Conservation (phyloP, 2,797 vertebrate species). For the Poliocrania exsul region DNA sequence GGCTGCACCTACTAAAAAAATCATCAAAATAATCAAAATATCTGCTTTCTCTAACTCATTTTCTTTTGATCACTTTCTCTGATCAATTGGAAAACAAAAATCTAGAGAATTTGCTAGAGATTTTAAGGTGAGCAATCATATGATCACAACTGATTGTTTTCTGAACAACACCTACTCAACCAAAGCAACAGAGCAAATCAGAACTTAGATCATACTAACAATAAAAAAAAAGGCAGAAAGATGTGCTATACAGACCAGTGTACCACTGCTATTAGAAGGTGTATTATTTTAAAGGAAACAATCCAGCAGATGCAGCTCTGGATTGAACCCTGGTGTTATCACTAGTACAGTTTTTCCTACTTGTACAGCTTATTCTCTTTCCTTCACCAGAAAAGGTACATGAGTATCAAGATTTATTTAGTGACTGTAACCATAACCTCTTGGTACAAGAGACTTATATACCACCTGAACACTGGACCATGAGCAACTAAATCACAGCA, state of each 20-base stretch:
- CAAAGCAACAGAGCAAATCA: background rate
- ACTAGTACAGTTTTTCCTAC: background rate
- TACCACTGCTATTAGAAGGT: background rate
- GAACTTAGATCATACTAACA: background rate
- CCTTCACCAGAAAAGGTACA: background rate
- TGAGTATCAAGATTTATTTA: background rate
- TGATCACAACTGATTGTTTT: background rate
- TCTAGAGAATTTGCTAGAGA: background rate
- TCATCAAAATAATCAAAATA: background rate
- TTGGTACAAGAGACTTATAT: background rate
- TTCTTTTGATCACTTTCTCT: too few species aligned
- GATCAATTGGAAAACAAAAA: background rate
- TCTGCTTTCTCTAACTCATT: background rate
- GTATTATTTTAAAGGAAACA: background rate
- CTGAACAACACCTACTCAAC: background rate
- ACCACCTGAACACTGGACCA: rapidly evolving
- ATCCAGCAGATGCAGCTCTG: background rate
- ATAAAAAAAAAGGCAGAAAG: background rate
- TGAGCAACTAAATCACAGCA: background rate
- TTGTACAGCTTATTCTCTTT: background rate
- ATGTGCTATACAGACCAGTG: background rate
- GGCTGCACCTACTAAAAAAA: background rate
- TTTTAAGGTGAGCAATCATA: background rate
- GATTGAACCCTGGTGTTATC: background rate
- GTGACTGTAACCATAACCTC: background rate